Evolutionary conservation across 2,888 invertebrate genomes (phyloP).

Genomic region (Nomada flava): DNA sequence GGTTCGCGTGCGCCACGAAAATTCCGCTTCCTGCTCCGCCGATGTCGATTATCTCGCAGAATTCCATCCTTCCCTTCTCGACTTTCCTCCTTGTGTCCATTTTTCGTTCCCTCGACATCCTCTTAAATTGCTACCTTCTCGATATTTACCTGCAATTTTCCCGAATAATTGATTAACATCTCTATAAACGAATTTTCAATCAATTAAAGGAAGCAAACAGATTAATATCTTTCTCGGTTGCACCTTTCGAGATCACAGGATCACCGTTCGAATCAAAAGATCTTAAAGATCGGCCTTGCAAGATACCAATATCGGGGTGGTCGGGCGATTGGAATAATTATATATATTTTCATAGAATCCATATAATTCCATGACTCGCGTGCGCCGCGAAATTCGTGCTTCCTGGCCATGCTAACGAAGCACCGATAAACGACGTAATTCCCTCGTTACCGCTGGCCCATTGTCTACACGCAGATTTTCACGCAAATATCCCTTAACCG

Average conservation of each 20-base stretch:
- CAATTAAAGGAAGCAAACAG: no score
- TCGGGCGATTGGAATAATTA: conserved; percentile 43
- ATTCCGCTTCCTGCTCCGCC: conserved; percentile 59
- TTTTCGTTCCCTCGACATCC: background rate
- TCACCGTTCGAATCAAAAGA: conserved; percentile 25
- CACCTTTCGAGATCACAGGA: background rate
- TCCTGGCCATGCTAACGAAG: conserved; percentile 54
- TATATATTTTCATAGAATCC: conserved; percentile 38
- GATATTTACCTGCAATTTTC: background rate
- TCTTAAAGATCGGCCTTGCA: conserved; percentile 20
- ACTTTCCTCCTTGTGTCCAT: background rate
- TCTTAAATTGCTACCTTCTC: background rate
- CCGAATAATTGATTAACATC: background rate
- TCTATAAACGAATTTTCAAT: background rate
- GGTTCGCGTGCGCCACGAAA: conserved; percentile 63
- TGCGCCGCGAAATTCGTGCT: conserved; percentile 53
- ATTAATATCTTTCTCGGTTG: background rate
- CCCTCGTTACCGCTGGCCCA: conserved; percentile 39
- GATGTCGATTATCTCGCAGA: conserved; percentile 54
- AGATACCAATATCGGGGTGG: conserved; percentile 39
- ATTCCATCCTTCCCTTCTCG: conserved; percentile 22
- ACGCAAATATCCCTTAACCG: conserved; percentile 15
- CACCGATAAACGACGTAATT: conserved; percentile 7
- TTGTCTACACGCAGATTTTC: conserved; percentile 39
- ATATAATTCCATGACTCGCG: conserved; percentile 50